Conservation (phyloP, 1,140 invertebrate genomes). For the Copidosoma floridanum region DNA sequence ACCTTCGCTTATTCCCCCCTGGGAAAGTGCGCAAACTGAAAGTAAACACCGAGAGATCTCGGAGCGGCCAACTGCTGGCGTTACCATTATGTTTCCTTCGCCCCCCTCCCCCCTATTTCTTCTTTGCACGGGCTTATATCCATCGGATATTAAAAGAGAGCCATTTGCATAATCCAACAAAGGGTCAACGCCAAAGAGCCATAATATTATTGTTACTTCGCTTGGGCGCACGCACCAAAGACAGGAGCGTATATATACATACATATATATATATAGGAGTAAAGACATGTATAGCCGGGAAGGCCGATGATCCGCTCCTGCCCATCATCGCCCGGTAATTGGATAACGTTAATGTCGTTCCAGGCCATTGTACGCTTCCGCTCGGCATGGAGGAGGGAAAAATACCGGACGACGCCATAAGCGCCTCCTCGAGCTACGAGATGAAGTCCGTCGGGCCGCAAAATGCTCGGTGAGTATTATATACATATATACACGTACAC, state of each 20-base stretch:
- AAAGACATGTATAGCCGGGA: too few species aligned
- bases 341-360: conserved; percentile 49
- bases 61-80: too few species aligned
- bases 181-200: conserved; percentile 17
- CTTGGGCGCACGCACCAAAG: not conserved
- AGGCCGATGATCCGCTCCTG: not conserved
- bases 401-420: conserved; percentile 82
- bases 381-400: conserved; percentile 89
- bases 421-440: conserved; percentile 86
- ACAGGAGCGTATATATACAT: not conserved
- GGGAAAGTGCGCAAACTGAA: too few species aligned
- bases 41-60: too few species aligned
- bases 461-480: conserved; percentile 77
- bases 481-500: too few species aligned
- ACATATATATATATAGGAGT: not conserved
- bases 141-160: conserved; percentile 6
- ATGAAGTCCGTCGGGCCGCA: conserved; percentile 86
- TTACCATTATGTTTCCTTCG: too few species aligned
- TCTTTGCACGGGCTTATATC: not conserved
- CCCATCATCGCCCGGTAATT: conserved; percentile 35
- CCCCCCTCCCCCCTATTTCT: too few species aligned
- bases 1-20: too few species aligned
- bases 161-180: conserved; percentile 21
- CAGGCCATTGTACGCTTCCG: conserved; percentile 77
- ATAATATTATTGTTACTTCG: conserved; percentile 15